Conservation (phyloP, 2,888 invertebrate species). For the Metellina segmentata region DNA sequence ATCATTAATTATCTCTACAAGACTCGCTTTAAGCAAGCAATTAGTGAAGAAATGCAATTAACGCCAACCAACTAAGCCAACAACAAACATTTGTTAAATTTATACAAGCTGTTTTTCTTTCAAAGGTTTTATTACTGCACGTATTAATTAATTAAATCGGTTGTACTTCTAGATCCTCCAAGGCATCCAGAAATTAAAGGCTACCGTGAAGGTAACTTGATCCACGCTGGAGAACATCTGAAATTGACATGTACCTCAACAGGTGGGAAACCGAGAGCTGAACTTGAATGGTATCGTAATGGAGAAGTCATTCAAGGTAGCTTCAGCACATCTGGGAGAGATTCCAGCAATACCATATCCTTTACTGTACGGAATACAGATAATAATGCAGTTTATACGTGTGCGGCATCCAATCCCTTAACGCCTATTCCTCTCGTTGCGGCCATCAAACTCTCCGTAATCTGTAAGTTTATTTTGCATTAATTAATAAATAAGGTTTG, state of each 20-base stretch:
- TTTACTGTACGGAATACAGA: constrained; percentile 94
- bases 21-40: too few relatives aligned
- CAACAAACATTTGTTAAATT: too few relatives aligned
- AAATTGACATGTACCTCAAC: constrained; percentile 93
- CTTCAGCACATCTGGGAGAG: constrained; percentile 89
- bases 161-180: constrained; percentile 87
- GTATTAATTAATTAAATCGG: too few relatives aligned
- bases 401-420: constrained; percentile 88
- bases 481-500: too few relatives aligned
- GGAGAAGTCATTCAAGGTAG: constrained; percentile 92
- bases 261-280: constrained; percentile 98
- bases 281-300: constrained; percentile 96
- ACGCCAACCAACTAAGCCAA: too few relatives aligned
- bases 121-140: too few relatives aligned
- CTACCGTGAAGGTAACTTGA: constrained; percentile 92
- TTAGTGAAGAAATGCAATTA: too few relatives aligned
- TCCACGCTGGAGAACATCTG: constrained; percentile 93
- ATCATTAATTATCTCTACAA: too few relatives aligned
- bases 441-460: constrained; percentile 86
- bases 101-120: too few relatives aligned
- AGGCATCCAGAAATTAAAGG: constrained; percentile 95
- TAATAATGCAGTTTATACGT: constrained; percentile 95
- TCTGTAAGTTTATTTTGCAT: constrained; percentile 87
- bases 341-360: constrained; percentile 93
- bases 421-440: constrained; percentile 78